These are phyloP conservation scores for Pocillopora damicornis DNA, from an alignment of 64 coral and sea anemone genomes.

Conservation along the genomic window DNA sequence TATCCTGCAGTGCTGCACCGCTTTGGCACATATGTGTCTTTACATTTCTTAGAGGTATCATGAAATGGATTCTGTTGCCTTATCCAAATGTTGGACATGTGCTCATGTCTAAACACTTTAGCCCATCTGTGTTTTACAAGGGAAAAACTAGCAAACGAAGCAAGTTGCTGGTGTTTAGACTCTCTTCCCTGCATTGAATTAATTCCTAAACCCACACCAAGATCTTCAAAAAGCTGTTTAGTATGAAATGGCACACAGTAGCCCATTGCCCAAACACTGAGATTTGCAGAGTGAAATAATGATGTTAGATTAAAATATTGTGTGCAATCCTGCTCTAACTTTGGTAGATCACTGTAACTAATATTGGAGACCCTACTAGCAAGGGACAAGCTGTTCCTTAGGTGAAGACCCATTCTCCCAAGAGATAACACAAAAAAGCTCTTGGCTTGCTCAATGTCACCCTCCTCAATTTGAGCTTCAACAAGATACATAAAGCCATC, in stretches of 20 bases:
- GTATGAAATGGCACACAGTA: conserved; percentile 56
- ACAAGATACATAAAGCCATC: conserved; percentile 43
- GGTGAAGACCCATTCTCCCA: conserved; percentile 37
- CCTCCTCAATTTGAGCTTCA: conserved; percentile 41
- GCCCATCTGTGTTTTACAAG: conserved; percentile 46
- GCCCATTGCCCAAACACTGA: conserved; percentile 50
- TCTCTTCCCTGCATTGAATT: conserved; percentile 53
- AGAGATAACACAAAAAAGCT: conserved; percentile 50
- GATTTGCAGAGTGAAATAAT: conserved; percentile 19
- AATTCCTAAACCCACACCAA: conserved; percentile 55
- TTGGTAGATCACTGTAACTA: neutral
- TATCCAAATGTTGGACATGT: conserved; percentile 40
- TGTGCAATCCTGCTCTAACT: conserved; percentile 38
- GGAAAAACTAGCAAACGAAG: conserved; percentile 19
- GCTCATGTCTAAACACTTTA: conserved; percentile 62
- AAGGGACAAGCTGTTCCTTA: conserved; percentile 49
- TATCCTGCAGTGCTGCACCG: conserved; percentile 5
- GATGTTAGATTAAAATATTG: conserved; percentile 39
- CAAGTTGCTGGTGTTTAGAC: conserved; percentile 54
- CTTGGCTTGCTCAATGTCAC: conserved; percentile 35
- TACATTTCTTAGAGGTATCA: conserved; percentile 30
- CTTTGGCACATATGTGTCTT: conserved; percentile 23
- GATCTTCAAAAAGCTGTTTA: conserved; percentile 26
- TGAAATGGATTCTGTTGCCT: conserved; percentile 46
- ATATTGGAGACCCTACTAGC: conserved; percentile 32